Conservation (phyloP, 2,113 vertebrate species). For the Dromiciops gliroides region DNA sequence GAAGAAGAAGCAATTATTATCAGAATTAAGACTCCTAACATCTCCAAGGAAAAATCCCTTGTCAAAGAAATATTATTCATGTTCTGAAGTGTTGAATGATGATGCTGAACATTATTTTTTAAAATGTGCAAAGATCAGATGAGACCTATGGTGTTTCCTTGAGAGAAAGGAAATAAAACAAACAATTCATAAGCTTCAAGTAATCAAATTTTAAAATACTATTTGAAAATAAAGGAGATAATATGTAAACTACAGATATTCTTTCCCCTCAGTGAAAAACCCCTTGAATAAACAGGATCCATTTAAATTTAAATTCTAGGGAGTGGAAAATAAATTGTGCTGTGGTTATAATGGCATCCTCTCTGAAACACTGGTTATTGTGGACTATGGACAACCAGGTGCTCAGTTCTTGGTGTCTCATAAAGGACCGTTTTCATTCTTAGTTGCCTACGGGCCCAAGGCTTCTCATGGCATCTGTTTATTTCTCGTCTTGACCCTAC, state of each 20-base stretch:
- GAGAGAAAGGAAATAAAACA: conserved; percentile 74
- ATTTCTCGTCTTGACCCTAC: conserved; percentile 68
- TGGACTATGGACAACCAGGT: conserved; percentile 54
- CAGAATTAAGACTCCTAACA: conserved; percentile 75
- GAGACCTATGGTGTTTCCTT: conserved; percentile 73
- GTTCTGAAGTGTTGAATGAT: conserved; percentile 85
- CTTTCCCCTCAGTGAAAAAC: conserved; percentile 78
- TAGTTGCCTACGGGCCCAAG: conserved; percentile 71
- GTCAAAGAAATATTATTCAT: conserved; percentile 86
- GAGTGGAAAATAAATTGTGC: conserved; percentile 65
- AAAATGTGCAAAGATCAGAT: conserved; percentile 82
- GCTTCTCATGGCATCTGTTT: conserved; percentile 80
- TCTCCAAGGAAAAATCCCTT: conserved; percentile 82
- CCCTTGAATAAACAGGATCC: conserved; percentile 74
- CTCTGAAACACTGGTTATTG: conserved; percentile 57
- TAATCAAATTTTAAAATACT: conserved; percentile 85
- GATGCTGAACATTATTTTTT: conserved; percentile 81
- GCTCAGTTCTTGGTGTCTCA: conserved; percentile 60
- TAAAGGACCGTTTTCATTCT: conserved; percentile 77
- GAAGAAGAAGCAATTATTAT: conserved; percentile 76
- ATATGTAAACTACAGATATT: conserved; percentile 77
- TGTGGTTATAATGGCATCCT: conserved; percentile 70
- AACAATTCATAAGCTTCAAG: conserved; percentile 79
- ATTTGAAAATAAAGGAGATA: conserved; percentile 81
- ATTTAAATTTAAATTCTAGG: conserved; percentile 76